These are phyloP conservation scores for Coelopa frigida DNA, from an alignment of 1,140 invertebrate genomes.

Conservation along the genomic window DNA sequence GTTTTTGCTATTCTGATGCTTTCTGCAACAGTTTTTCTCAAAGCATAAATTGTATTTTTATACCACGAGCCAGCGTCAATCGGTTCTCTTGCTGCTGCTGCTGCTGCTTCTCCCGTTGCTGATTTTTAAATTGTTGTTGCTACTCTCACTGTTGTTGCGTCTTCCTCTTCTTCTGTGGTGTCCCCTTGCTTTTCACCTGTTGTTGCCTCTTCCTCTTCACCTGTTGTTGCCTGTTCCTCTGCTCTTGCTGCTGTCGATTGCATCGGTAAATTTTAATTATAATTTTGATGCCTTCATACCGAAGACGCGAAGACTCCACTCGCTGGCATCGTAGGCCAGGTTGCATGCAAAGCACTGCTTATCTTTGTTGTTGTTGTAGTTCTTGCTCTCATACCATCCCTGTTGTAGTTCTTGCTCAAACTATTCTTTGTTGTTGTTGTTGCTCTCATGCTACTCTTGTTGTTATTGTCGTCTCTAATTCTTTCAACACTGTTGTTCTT, in stretches of 20 bases:
- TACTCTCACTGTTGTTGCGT: neutral
- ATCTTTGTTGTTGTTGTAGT: neutral
- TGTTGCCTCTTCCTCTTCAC: neutral
- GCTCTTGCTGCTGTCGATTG: slow-evolving; percentile 5
- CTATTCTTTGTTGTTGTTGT: neutral
- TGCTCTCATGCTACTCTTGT: too few relatives aligned
- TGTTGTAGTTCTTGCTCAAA: neutral
- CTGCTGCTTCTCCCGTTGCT: neutral
- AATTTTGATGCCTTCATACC: slow-evolving; percentile 4
- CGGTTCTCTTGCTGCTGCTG: neutral
- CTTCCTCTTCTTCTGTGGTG: neutral
- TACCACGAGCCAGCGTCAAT: too few relatives aligned
- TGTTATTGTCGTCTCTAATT: too few relatives aligned
- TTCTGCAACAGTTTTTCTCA: too few relatives aligned
- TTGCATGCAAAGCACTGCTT: slow-evolving; percentile 9
- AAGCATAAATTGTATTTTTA: too few relatives aligned
- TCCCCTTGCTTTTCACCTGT: neutral
- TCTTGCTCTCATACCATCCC: neutral
- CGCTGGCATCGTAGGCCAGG: neutral
- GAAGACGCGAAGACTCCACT: neutral
- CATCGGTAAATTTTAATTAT: slow-evolving; percentile 11
- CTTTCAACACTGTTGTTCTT: too few relatives aligned
- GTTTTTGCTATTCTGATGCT: too few relatives aligned
- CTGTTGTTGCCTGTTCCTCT: neutral
- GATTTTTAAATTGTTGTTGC: slow-evolving; percentile 7